Base-by-base conservation (phyloP, 2,797 vertebrate genomes). In the Coluber constrictor region DNA sequence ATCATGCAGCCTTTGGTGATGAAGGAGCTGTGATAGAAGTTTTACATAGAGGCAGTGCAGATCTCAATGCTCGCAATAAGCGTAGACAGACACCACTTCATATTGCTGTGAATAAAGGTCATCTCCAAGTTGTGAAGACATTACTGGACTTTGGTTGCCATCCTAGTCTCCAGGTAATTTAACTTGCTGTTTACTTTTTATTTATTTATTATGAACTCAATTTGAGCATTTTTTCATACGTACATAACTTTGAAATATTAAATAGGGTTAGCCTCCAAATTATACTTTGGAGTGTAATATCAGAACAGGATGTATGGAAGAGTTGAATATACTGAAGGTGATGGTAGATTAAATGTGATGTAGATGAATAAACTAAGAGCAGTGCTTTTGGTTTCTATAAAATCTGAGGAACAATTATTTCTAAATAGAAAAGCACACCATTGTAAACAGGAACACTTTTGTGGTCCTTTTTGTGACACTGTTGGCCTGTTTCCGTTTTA, bases 11-110 rank as follows among this genome's bases (percentile, higher is more conserved):
- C 70, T 99, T 99, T 0, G 99, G 99, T 3, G 99, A 99, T 1
- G 99, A 99, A 97, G 99, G 99, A 87, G 99, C 99, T 8, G 99
- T 99, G 94, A 99, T 99, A 88, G 99, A 99, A 97, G 99, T 99
- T 92, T 96, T 99, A 94, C 99, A 99, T 95, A 97, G 99, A 93
- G 99, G 99, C 55, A 99, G 99, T 0, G 99, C 99, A 0, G 99
- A 99, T 96, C 94, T 99, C 96, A 99, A 99, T 0, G 99, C 99
- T 94, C 98, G 99, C 92, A 99, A 99, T 97, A 99, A 99, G 94
- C 98, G 99, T 87, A 97, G 99, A 88, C 99, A 99, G 97, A 99
- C 99, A 0, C 99, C 99, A 0, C 98, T 99, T 94, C 99, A 99
- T 94, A 99, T 99, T 93, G 99, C 99, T 56, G 99, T 99, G 95